Conservation (phyloP, 1,140 invertebrate species). For the Onthophagus taurus region DNA sequence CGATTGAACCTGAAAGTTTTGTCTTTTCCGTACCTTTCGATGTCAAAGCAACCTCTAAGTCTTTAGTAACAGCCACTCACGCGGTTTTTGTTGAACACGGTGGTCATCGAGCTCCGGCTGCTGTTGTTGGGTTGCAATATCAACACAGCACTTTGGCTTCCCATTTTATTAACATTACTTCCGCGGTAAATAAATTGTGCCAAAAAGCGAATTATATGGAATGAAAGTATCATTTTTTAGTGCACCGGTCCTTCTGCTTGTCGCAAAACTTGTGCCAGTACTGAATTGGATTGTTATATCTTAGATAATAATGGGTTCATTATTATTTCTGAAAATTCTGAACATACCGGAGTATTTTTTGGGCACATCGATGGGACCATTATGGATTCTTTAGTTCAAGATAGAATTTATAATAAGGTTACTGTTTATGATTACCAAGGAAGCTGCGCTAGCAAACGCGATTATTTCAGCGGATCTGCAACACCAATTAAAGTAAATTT, state of each 20-base stretch:
- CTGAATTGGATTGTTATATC: slow-evolving; percentile 83
- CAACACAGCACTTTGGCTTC: slow-evolving; percentile 68
- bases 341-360: slow-evolving; percentile 82
- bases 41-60: slow-evolving; percentile 53
- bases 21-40: slow-evolving; percentile 86
- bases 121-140: slow-evolving; percentile 82
- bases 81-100: slow-evolving; percentile 81
- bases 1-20: slow-evolving; percentile 78
- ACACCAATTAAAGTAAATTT: slow-evolving; percentile 16
- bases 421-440: slow-evolving; percentile 84
- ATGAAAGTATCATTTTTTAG: slow-evolving; percentile 42
- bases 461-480: slow-evolving; percentile 53
- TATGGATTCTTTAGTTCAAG: slow-evolving; percentile 85
- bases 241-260: slow-evolving; percentile 60
- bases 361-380: slow-evolving; percentile 91
- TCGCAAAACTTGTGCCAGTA: slow-evolving; percentile 74
- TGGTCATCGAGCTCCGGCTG: slow-evolving; percentile 75
- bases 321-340: slow-evolving; percentile 75
- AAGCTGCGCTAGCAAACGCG: slow-evolving; percentile 66
- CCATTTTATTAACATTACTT: slow-evolving; percentile 79
- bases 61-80: slow-evolving; percentile 78
- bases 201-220: slow-evolving; percentile 2
- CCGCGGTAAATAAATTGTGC: slow-evolving; percentile 50
- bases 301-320: slow-evolving; percentile 90
- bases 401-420: slow-evolving; percentile 80